These are phyloP conservation scores for Corydoras sp. DNA, from an alignment of 2,113 vertebrate species.

Conservation along the genomic window DNA sequence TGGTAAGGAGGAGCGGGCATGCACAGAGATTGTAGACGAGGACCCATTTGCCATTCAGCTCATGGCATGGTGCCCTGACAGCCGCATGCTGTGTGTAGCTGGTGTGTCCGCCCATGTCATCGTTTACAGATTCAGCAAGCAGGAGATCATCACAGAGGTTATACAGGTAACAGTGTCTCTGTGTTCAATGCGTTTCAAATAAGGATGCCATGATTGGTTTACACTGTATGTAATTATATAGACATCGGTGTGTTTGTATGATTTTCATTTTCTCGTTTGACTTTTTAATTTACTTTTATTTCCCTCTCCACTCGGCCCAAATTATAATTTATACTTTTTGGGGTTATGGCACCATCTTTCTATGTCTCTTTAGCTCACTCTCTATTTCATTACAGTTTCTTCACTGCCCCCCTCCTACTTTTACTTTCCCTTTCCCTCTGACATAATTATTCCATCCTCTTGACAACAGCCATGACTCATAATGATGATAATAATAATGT, in stretches of 20 bases:
- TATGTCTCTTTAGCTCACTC: not conserved
- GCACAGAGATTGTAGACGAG: constrained; percentile 88
- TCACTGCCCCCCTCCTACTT: not conserved
- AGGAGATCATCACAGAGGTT: constrained; percentile 88
- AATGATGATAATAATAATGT: constrained; percentile 21
- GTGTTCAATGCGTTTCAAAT: too few relatives aligned
- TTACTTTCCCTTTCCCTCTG: not conserved
- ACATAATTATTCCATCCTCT: constrained; percentile 16
- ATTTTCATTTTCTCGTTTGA: too few relatives aligned
- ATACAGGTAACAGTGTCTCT: constrained; percentile 74
- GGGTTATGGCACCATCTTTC: constrained; percentile 2
- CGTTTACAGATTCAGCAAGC: constrained; percentile 95
- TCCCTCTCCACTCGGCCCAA: not conserved
- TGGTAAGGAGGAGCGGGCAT: constrained; percentile 86
- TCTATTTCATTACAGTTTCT: not conserved
- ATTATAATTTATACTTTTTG: constrained; percentile 4
- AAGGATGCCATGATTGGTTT: too few relatives aligned
- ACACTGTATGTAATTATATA: too few relatives aligned
- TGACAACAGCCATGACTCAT: constrained; percentile 33
- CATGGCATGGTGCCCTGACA: constrained; percentile 96
- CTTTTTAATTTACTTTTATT: too few relatives aligned
- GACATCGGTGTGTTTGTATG: too few relatives aligned
- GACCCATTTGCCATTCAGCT: constrained; percentile 97
- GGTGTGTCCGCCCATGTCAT: constrained; percentile 94
- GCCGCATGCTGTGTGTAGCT: constrained; percentile 88